These are phyloP conservation scores for Henricia sp. DNA, from an alignment of 53 echinoderm and acorn worm genomes.

Conservation along the genomic window DNA sequence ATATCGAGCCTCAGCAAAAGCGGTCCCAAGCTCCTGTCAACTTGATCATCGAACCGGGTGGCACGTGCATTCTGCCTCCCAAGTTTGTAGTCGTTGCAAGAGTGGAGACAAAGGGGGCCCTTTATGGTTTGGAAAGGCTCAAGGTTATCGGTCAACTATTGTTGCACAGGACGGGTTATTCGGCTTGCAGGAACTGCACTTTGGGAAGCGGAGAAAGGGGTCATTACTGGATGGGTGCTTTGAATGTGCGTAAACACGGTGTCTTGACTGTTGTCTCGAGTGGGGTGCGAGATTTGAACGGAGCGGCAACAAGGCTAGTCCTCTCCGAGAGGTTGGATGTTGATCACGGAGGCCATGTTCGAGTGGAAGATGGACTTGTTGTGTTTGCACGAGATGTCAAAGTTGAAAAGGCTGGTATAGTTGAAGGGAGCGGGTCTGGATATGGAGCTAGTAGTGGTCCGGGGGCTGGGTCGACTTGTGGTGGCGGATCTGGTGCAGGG, in stretches of 20 bases:
- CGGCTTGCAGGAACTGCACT: constrained; percentile 80
- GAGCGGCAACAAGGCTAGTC: constrained; percentile 57
- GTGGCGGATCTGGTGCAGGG: constrained; percentile 60
- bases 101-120: constrained; percentile 66
- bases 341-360: constrained; percentile 61
- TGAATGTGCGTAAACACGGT: constrained; percentile 65
- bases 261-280: constrained; percentile 34
- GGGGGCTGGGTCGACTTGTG: constrained; percentile 61
- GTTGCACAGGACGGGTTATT: constrained; percentile 69
- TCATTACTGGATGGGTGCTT: constrained; percentile 66
- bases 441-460: constrained; percentile 63
- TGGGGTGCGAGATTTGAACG: constrained; percentile 42
- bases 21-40: constrained; percentile 56
- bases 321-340: constrained; percentile 64
- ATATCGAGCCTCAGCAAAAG: constrained; percentile 57
- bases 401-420: constrained; percentile 56
- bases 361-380: constrained; percentile 59
- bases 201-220: constrained; percentile 67
- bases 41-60: constrained; percentile 53
- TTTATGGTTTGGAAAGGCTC: constrained; percentile 73
- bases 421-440: constrained; percentile 62
- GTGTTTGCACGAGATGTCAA: constrained; percentile 63
- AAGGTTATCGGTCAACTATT: constrained; percentile 54
- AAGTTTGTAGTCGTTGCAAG: constrained; percentile 48
- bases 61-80: constrained; percentile 64